These are phyloP conservation scores for Momotus momota DNA, from an alignment of 2,797 vertebrate genomes.

Conservation along the genomic window DNA sequence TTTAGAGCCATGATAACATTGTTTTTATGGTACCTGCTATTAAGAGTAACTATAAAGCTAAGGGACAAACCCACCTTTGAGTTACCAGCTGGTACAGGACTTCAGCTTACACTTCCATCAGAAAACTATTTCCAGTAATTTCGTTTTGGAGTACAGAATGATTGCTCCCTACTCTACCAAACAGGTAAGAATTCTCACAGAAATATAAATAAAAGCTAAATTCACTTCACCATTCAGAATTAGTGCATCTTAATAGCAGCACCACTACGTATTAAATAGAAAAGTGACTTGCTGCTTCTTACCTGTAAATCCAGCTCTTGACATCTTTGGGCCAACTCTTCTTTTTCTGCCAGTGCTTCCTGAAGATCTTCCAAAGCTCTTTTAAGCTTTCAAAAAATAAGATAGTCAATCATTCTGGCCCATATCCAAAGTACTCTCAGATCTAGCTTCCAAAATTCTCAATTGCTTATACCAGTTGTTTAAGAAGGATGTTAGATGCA, in stretches of 20 bases:
- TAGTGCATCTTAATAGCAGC: not conserved
- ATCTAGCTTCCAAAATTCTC: not conserved
- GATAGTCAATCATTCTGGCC: not conserved
- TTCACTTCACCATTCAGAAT: not conserved
- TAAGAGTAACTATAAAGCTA: not conserved
- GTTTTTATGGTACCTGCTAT: not conserved
- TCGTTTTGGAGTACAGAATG: not conserved
- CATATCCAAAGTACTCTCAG: not conserved
- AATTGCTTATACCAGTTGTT: not conserved
- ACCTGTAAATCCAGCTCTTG: slow-evolving; percentile 96
- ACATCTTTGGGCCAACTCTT: slow-evolving; percentile 91
- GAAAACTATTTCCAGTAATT: not conserved
- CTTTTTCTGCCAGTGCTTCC: slow-evolving; percentile 89
- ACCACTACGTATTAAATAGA: not conserved
- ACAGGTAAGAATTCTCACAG: not conserved
- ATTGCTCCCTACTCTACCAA: not conserved
- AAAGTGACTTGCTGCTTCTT: not conserved
- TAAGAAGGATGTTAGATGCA: not conserved
- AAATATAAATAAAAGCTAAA: not conserved
- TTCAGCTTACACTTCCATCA: not conserved
- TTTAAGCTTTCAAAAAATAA: slow-evolving; percentile 85
- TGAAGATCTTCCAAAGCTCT: slow-evolving; percentile 89
- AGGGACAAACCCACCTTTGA: not conserved
- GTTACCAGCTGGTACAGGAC: not conserved
- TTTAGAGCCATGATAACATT: not conserved